Evolutionary conservation across 1,140 invertebrate species (phyloP), one percentile per base, ranked within the genome.

Genomic region (Zaprionus lachaisei): DNA sequence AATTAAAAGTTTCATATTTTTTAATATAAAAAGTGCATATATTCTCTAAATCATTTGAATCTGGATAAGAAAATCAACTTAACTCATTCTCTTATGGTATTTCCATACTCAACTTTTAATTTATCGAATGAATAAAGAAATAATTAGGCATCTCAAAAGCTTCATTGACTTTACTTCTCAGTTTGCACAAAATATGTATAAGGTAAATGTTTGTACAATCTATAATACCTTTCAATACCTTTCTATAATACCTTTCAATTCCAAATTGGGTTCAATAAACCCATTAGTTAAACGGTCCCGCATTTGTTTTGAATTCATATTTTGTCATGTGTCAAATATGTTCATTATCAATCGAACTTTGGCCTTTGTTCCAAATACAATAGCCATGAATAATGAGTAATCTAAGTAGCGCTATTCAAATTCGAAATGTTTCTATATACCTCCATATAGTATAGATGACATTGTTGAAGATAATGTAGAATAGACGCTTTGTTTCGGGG

Each of bases 281-380:
- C 65, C 83, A 87, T 87, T 83, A 73, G 62, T 64, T 63, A 68
- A 65, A 57, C 34, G 66, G 17, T 41, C 81, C 81, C 81, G 62
- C 80, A 83, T 81, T 80, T 57, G n/a, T 57, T 20, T 57, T 67
- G 24, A n/a, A 34, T 28, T 26, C 34, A 64, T 65, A 75, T 47
- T 68, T 66, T 66, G 66, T 68, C 49, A 49, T 44, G 62, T 72
- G 38, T 78, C 44, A 68, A 62, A 62, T 57, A 26, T 20, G 72
- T 61, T 67, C 60, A 72, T 77, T 74, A 80, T 87, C 66, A 87
- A 73, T 44, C 57, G 60, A 55, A 44, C 26, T 47, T 57, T 64
- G 73, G 55, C 73, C 78, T 65, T 78, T 69, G 61, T 69, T 17
- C 31, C 12, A n/a, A 44, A 7, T 56, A 44, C 51, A 31, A 62